Evolutionary conservation across 2,113 vertebrate genomes (phyloP), one percentile per base, ranked within the genome.

Genomic region (Vanacampus margaritifer): DNA sequence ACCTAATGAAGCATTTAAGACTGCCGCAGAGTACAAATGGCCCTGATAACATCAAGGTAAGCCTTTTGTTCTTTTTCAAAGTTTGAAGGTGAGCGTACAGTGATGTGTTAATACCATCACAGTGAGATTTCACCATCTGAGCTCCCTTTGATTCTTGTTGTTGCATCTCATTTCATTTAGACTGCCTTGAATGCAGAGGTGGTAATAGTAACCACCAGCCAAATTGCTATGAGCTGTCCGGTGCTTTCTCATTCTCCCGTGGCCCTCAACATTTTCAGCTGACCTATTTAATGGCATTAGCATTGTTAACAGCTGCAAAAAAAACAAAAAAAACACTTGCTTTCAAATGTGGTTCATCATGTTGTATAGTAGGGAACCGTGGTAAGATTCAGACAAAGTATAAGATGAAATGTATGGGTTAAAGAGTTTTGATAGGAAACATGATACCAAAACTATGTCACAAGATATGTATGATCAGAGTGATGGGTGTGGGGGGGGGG

Each of bases 151-250:
- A 76, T 75, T 74, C 70, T 71, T 60, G 58, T 67, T 79, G 79
- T 75, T 81, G 82, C 76, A 80, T 82, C 72, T 74, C 82, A 82
- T 80, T 84, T 79, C 69, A 32, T 32, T 32, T 32, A 32, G 63
- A 65, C 46, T 70, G 39, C 71, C 77, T 50, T 35, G 62, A 57
- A 77, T 75, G 76, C 57, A 79, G 75, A 65, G 71, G 67, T 12
- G 46, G 71, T 12, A 41, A 69, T 78, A 75, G 81, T 84, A 75
- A 72, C 63, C 67, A 21, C 1, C 19, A 62, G 68, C 60, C 56
- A 37, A 64, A 66, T n/a, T 39, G 61, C 56, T 64, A 70, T 63
- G 65, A 68, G 65, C 53, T 71, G 75, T 37, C 67, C 59, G 59
- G 66, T 41, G 68, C 13, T n/a, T 79, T 81, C 70, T 61, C 65